phyloP scores from a whole-genome alignment of 2,888 invertebrate species.

The Drosophila tanythrix region DNA sequence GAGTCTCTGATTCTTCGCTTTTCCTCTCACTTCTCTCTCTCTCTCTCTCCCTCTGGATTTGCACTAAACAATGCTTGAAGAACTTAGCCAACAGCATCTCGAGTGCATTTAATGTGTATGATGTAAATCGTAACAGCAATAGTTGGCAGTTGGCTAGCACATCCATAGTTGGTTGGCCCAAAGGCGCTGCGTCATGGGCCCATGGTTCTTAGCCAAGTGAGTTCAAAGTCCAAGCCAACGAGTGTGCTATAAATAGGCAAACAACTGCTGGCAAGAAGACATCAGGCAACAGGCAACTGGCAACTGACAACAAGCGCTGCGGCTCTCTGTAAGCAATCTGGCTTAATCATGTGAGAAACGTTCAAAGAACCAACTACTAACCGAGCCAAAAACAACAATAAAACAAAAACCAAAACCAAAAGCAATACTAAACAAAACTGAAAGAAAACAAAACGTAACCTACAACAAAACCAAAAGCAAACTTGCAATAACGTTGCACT shows the following conservation, averaged over 20 bases:
- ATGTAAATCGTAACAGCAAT: conserved; percentile 62
- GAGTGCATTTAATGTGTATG: conserved; percentile 44
- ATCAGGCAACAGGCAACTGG: conserved; percentile 5
- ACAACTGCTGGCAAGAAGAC: conserved; percentile 45
- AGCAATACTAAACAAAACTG: conserved; percentile 19
- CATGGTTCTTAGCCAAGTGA: conserved; percentile 39
- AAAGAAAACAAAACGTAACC: conserved; percentile 24
- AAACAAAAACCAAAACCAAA: conserved; percentile 19
- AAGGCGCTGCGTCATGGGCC: conserved; percentile 70
- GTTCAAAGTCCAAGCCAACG: conserved; percentile 70
- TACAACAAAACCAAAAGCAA: conserved; percentile 26
- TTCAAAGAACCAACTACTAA: conserved; percentile 49
- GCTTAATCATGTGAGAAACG: conserved; percentile 81
- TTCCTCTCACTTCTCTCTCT: conserved; percentile 27
- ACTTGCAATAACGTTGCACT: conserved; percentile 49
- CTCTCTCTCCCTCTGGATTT: conserved; percentile 25
- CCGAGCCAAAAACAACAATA: conserved; percentile 43
- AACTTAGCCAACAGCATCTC: conserved; percentile 60
- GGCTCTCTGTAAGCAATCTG: conserved; percentile 74
- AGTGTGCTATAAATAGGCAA: conserved; percentile 71
- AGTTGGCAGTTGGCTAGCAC: conserved; percentile 14
- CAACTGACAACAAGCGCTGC: conserved; percentile 10
- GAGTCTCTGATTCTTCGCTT: conserved; percentile 16
- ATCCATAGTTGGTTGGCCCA: conserved; percentile 11
- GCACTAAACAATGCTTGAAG: conserved; percentile 69